phyloP scores from a whole-genome alignment of 2,888 invertebrate species.

The Drosophila nigricruria region DNA sequence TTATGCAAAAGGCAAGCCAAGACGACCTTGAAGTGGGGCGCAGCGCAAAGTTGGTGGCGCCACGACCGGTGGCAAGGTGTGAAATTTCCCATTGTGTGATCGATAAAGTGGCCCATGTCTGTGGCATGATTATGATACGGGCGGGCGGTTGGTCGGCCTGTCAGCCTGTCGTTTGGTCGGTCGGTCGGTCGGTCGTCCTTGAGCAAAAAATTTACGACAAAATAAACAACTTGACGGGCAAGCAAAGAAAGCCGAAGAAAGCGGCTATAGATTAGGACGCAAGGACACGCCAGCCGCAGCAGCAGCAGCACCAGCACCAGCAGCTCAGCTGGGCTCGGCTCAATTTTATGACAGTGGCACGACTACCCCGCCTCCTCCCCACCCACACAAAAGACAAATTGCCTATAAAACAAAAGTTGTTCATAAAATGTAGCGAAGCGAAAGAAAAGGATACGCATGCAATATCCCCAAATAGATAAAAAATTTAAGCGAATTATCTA shows the following conservation, averaged over 20 bases:
- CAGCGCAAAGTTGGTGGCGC: conserved; percentile 22
- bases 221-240: conserved; percentile 73
- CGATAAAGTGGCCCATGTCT: conserved; percentile 65
- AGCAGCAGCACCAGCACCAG: background rate
- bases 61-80: conserved; percentile 56
- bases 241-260: conserved; percentile 12
- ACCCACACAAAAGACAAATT: conserved; percentile 59
- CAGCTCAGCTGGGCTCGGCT: conserved; percentile 25
- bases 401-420: conserved; percentile 66
- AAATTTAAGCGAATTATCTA: background rate
- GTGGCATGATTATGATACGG: conserved; percentile 48
- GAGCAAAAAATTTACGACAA: conserved; percentile 69
- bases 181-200: conserved; percentile 51
- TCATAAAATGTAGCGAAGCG: conserved; percentile 46
- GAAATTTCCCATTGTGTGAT: conserved; percentile 78
- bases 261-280: conserved; percentile 61
- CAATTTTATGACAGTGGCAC: conserved; percentile 61
- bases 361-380: background rate
- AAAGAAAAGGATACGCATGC: conserved; percentile 26
- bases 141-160: background rate
- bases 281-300: conserved; percentile 27
- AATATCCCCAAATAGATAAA: conserved; percentile 7
- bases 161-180: conserved; percentile 9
- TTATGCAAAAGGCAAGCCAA: conserved; percentile 62
- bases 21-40: conserved; percentile 56